A percentile compares a stretch with the other conserved stretches of the same genome.
These are phyloP conservation scores for Chrysomallon squamiferum DNA, from an alignment of 1,140 invertebrate genomes.

Conservation along the genomic window DNA sequence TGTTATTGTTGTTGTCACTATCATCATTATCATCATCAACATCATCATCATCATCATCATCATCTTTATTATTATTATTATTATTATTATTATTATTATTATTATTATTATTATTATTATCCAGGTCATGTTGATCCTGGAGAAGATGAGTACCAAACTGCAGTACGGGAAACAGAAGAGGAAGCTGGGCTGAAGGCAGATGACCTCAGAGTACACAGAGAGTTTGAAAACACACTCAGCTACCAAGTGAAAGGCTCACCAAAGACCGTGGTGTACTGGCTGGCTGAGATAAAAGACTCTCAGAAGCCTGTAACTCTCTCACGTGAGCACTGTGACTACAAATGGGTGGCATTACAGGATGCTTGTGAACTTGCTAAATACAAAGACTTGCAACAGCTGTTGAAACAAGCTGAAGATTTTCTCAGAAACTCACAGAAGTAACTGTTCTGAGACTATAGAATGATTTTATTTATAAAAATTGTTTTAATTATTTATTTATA, in stretches of 20 bases:
- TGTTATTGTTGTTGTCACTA: too few relatives aligned
- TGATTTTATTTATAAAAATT: too few relatives aligned
- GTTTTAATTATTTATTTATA: too few relatives aligned
- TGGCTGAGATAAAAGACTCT: conserved; percentile 78
- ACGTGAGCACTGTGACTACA: conserved; percentile 80
- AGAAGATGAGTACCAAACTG: conserved; percentile 81
- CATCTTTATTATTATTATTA: neutral
- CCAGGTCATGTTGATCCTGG: conserved; percentile 86
- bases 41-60: neutral
- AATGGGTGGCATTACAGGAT: conserved; percentile 77
- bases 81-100: neutral
- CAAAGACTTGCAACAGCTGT: conserved; percentile 72
- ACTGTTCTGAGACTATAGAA: too few relatives aligned
- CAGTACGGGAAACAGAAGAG: conserved; percentile 86
- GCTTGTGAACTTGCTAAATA: conserved; percentile 73
- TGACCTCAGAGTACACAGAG: conserved; percentile 60
- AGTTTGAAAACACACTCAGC: conserved; percentile 58
- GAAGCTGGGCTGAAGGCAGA: conserved; percentile 76
- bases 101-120: conserved; percentile 32
- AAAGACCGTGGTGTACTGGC: conserved; percentile 86
- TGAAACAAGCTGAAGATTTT: too few relatives aligned
- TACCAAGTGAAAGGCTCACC: conserved; percentile 74
- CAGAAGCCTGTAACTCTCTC: conserved; percentile 74
- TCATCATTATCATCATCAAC: neutral
- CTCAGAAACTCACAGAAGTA: too few relatives aligned